Evolutionary conservation across 2,113 vertebrate species (phyloP).

Genomic region (Ailurus styani): DNA sequence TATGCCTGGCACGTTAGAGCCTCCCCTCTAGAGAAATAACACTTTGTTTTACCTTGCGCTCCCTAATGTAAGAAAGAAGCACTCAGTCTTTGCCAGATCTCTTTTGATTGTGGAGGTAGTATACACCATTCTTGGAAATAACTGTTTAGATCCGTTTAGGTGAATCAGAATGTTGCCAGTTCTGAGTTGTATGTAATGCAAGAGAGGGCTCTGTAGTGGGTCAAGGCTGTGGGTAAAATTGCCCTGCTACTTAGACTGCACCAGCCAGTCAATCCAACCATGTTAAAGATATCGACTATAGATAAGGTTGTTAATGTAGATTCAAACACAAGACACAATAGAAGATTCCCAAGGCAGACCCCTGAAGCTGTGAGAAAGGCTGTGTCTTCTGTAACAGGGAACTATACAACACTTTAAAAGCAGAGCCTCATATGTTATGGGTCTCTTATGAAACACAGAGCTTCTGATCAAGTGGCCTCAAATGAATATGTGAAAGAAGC

Average conservation of each 20-base stretch:
- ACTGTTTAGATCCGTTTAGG: not conserved
- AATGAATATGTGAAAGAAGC: not conserved
- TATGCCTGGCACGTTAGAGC: fast-evolving
- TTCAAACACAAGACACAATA: no score
- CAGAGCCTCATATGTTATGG: not conserved
- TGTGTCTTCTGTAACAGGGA: not conserved
- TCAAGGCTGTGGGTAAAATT: not conserved
- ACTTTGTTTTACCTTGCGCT: not conserved
- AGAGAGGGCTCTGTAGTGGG: not conserved
- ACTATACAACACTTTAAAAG: not conserved
- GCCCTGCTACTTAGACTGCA: not conserved
- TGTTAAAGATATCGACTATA: not conserved
- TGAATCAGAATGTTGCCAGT: not conserved
- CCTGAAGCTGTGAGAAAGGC: not conserved
- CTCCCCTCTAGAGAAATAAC: not conserved
- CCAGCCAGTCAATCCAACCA: not conserved
- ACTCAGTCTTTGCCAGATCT: not conserved
- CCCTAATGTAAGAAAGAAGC: not conserved
- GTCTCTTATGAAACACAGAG: not conserved
- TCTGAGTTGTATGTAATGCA: not conserved
- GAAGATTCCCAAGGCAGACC: not conserved
- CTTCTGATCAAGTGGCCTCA: not conserved
- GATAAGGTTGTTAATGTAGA: not conserved
- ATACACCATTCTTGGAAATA: not conserved
- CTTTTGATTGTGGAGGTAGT: not conserved